These are phyloP conservation scores for Drosophila lini DNA, from an alignment of 1,140 invertebrate genomes.

Conservation along the genomic window DNA sequence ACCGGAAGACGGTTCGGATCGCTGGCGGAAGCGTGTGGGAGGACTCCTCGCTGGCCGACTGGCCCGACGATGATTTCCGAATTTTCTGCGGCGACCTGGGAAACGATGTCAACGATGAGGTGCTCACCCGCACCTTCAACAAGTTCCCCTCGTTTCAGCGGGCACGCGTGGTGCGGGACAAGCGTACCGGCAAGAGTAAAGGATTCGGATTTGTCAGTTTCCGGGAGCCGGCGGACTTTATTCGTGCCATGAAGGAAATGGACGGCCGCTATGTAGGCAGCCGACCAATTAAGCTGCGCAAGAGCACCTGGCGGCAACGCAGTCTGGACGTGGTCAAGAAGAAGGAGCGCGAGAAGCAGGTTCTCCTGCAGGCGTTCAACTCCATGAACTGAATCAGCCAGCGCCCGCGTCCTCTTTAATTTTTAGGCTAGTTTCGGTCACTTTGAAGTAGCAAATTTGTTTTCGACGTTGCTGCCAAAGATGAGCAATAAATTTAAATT, in stretches of 20 bases:
- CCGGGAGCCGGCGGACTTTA: conserved; percentile 98
- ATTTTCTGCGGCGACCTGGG: conserved; percentile 99
- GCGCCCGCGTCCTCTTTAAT: not conserved
- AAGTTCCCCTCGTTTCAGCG: conserved; percentile 97
- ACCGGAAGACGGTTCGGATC: conserved; percentile 89
- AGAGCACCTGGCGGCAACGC: conserved; percentile 98
- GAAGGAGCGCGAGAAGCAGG: conserved; percentile 96
- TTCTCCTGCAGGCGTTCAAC: conserved; percentile 89
- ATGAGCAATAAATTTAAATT: conserved; percentile 56
- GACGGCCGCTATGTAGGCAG: conserved; percentile 98
- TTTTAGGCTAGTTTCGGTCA: conserved; percentile 74
- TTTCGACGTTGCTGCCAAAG: conserved; percentile 60
- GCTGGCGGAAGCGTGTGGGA: conserved; percentile 98
- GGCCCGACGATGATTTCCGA: conserved; percentile 98
- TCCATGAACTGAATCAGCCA: conserved; percentile 55
- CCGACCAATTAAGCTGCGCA: conserved; percentile 98
- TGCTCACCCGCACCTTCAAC: conserved; percentile 95
- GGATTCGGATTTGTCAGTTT: conserved; percentile 99
- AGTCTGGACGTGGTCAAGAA: conserved; percentile 97
- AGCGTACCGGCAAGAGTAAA: conserved; percentile 98
- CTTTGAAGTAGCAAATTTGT: conserved; percentile 66
- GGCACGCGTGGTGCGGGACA: conserved; percentile 98
- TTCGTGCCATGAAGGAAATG: conserved; percentile 99
- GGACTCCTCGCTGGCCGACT: conserved; percentile 94
- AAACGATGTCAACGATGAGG: conserved; percentile 99